Base-by-base conservation (phyloP, 2,888 invertebrate genomes). In the Beris chalybata region DNA sequence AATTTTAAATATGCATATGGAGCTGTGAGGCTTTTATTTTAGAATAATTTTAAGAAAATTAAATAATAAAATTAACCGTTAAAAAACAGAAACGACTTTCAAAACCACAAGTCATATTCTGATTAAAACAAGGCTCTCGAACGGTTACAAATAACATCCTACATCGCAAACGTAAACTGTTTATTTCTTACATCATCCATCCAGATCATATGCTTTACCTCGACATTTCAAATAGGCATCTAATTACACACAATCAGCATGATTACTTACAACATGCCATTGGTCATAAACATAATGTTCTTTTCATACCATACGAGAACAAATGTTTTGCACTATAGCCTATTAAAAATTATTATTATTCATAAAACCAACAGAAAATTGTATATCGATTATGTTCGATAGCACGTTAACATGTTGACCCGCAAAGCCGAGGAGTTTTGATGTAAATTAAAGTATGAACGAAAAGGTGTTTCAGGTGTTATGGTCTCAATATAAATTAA, bases 401-500 rank as follows among this genome's bases (percentile, higher is more conserved):
- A 50, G 13, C 5, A 61, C 38, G 61, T 52, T 61, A 52, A 52
- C 50, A 61, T 61, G 50, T 38, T 61, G 48, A 47, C 4, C 56
- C 43, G n/a, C 12, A 15, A 5, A 29, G 45, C 29, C 45, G 12
- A 38, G 38, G 38, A 38, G 38, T n/a, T 45, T 7, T 31, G 30
- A 31, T 13, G 32, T 5, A 12, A 3, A 5, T 7, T 5, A 15
- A 47, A 7, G 30, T 22, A 50, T 38, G 13, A 9, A 61, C 32
- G 22, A 50, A 61, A 52, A 52, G 50, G 61, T 61, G 50, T 52
- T 61, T 61, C 61, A 59, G 59, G 50, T 59, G 59, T 48, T 59
- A 50, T 59, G 44, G 32, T 38, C 61, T 50, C 61, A 52, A 61
- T 61, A 52, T 61, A 61, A 61, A 61, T 61, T 61, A 61, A 61